phyloP scores from a whole-genome alignment of 2,888 invertebrate species.

The Harpalus rufipes region DNA sequence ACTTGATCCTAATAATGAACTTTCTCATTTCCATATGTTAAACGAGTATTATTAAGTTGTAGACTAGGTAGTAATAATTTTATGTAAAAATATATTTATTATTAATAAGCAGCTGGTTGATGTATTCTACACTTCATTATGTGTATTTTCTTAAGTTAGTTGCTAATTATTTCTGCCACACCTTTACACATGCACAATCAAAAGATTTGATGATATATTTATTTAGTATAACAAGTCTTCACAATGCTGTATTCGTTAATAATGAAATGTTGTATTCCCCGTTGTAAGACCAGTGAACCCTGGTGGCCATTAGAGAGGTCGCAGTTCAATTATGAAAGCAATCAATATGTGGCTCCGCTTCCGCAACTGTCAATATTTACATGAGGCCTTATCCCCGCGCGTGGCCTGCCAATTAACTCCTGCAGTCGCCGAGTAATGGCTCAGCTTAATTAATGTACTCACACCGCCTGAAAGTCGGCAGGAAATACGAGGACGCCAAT shows the following conservation, averaged over 20 bases:
- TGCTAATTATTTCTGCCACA: background rate
- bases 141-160: background rate
- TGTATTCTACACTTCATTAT: constrained; percentile 2
- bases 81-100: no score
- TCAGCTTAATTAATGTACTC: constrained; percentile 32
- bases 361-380: constrained; percentile 64
- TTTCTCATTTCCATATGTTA: no score
- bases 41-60: no score
- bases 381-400: constrained; percentile 54
- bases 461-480: background rate
- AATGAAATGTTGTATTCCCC: constrained; percentile 29
- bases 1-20: no score
- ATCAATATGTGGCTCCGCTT: constrained; percentile 56
- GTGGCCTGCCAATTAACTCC: constrained; percentile 48
- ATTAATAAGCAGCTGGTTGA: no score
- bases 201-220: constrained; percentile 7
- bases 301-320: constrained; percentile 48
- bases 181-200: background rate
- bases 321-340: constrained; percentile 61
- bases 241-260: constrained; percentile 3
- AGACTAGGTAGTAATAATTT: no score
- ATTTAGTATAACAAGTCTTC: background rate
- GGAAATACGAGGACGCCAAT: background rate
- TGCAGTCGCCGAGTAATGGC: constrained; percentile 33
- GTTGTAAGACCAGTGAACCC: constrained; percentile 19